A percentile compares a stretch with the other conserved stretches of the same genome.
Conservation (phyloP, 92 coral and sea anemone genomes). For the Meandrina meandrites region DNA sequence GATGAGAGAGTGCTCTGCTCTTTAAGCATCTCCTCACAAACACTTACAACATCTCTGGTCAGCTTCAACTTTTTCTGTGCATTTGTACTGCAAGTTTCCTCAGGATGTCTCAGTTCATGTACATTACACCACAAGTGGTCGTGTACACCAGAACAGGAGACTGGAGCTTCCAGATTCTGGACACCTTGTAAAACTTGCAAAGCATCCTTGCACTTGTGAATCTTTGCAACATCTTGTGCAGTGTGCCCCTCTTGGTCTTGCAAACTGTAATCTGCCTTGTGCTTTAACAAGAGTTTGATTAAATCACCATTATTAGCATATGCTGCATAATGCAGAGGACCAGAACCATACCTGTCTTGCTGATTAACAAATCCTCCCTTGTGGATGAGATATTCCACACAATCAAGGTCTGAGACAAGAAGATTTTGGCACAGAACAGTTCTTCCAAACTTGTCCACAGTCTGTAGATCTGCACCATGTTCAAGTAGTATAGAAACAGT, state of each 20-base stretch:
- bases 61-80: background rate
- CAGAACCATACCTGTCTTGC: conserved; percentile 4
- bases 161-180: too few species aligned
- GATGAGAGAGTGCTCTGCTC: too few species aligned
- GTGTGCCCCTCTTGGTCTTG: conserved; percentile 13
- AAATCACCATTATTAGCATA: conserved; percentile 4
- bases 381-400: too few species aligned
- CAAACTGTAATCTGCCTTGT: background rate
- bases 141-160: too few species aligned
- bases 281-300: conserved; percentile 17
- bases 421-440: background rate
- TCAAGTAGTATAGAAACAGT: background rate
- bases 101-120: too few species aligned
- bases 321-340: conserved; percentile 20
- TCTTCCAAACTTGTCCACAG: too few species aligned
- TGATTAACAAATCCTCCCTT: too few species aligned
- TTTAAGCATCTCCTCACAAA: too few species aligned
- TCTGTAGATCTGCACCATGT: background rate
- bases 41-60: background rate
- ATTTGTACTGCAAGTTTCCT: too few species aligned
- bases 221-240: background rate
- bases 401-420: conserved; percentile 1
- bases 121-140: too few species aligned
- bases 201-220: too few species aligned
- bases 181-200: too few species aligned